phyloP scores from a whole-genome alignment of 2,113 vertebrate genomes.

The Mormyrus iriodes region DNA sequence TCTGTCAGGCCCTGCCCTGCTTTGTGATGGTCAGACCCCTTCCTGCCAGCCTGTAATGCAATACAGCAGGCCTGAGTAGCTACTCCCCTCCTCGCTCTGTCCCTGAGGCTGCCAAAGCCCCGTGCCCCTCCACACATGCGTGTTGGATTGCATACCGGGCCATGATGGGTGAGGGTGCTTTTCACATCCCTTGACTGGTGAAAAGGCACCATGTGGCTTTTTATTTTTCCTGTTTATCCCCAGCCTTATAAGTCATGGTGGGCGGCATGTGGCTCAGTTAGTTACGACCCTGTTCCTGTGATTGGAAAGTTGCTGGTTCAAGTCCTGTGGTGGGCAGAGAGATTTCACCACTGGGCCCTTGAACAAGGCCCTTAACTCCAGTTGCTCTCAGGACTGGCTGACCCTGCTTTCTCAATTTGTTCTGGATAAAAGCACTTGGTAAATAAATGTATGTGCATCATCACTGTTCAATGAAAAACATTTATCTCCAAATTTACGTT shows the following conservation, averaged over 20 bases:
- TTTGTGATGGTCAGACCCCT: conserved; percentile 27
- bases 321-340: neutral
- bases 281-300: neutral
- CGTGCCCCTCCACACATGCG: neutral
- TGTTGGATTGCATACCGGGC: neutral
- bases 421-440: neutral
- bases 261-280: neutral
- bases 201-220: neutral
- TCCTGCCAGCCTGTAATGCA: conserved; percentile 45
- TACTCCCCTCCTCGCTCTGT: conserved; percentile 22
- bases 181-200: neutral
- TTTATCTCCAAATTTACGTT: neutral
- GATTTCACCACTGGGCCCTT: neutral
- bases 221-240: neutral
- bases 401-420: neutral
- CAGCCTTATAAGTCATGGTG: neutral
- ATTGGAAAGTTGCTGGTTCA: neutral
- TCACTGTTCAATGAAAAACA: neutral
- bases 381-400: neutral
- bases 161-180: neutral
- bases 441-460: neutral
- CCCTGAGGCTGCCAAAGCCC: neutral
- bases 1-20: conserved; percentile 32
- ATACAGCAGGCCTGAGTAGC: conserved; percentile 41
- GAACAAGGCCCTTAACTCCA: neutral